Evolutionary conservation across 2,797 vertebrate genomes (phyloP).

Genomic region (Balearica regulorum): DNA sequence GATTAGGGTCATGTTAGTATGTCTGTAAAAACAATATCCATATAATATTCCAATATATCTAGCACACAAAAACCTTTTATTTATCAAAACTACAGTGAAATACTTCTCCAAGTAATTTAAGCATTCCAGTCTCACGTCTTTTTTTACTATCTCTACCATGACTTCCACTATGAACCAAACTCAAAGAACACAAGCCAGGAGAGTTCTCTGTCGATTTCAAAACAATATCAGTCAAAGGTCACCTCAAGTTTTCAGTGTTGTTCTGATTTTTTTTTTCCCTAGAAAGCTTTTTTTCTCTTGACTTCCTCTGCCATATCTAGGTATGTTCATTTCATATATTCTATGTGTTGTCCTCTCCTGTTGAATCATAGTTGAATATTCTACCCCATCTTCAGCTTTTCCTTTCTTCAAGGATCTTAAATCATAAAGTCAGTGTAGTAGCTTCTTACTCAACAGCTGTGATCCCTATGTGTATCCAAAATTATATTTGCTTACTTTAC

Average conservation of each 20-base stretch:
- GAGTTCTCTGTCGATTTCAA: not conserved
- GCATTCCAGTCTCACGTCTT: not conserved
- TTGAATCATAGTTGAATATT: not conserved
- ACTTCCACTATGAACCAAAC: not conserved
- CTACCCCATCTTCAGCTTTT: not conserved
- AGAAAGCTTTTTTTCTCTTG: not conserved
- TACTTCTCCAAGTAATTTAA: not conserved
- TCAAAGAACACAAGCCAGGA: not conserved
- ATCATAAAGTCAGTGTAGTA: not conserved
- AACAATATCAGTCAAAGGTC: not conserved
- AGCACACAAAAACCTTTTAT: not conserved
- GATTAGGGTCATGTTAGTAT: not conserved
- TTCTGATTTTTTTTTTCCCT: not conserved
- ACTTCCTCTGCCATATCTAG: not conserved
- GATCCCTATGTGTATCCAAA: not conserved
- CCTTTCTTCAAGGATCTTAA: not conserved
- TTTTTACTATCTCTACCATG: not conserved
- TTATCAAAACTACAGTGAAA: not conserved
- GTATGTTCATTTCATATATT: not conserved
- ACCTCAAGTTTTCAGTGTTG: not conserved
- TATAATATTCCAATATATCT: not conserved
- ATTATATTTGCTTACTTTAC: slow-evolving; percentile 17
- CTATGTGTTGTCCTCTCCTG: not conserved
- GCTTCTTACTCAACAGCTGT: not conserved
- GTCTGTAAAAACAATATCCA: not conserved